Percentiles rank a stretch among this genome's conserved stretches.
Evolutionary conservation across 2,113 vertebrate genomes (phyloP).

Genomic region (Pelecanoides urinatrix): DNA sequence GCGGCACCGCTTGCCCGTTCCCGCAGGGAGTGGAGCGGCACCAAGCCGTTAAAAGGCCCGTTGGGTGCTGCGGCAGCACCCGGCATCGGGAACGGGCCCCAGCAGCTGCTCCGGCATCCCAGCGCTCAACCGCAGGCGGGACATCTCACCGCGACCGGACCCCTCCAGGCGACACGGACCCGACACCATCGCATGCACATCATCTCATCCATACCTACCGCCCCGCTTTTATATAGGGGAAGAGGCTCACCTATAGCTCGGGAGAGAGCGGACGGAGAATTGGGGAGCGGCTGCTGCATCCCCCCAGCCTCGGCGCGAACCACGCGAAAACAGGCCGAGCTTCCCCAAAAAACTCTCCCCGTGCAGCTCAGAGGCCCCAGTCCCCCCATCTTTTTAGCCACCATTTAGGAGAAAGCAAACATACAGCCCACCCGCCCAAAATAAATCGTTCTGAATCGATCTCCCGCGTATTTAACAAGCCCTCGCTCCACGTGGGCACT

Average conservation of each 20-base stretch:
- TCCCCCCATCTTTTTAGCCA: not conserved
- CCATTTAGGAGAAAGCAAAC: not conserved
- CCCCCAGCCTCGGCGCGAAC: accelerated
- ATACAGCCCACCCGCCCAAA: not conserved
- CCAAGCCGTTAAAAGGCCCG: accelerated
- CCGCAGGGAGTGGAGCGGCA: accelerated
- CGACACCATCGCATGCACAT: accelerated
- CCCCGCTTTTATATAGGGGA: accelerated
- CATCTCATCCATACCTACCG: accelerated
- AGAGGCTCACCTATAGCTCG: not conserved
- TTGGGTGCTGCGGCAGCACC: accelerated
- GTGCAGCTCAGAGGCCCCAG: not conserved
- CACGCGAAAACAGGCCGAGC: accelerated
- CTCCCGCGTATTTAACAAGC: not conserved
- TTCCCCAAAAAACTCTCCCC: not conserved
- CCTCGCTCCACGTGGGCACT: not conserved
- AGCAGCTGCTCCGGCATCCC: not conserved
- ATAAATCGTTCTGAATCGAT: not conserved
- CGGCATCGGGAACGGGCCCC: not conserved
- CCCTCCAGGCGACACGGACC: not conserved
- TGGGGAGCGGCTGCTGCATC: not conserved
- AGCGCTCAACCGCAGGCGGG: not conserved
- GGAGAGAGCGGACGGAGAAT: accelerated
- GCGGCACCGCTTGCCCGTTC: accelerated
- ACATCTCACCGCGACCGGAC: accelerated